A percentile compares a stretch with the other conserved stretches of the same genome.
These are phyloP conservation scores for Enteromius afrohamiltoni DNA, from an alignment of 2,797 vertebrate genomes.

Conservation along the genomic window DNA sequence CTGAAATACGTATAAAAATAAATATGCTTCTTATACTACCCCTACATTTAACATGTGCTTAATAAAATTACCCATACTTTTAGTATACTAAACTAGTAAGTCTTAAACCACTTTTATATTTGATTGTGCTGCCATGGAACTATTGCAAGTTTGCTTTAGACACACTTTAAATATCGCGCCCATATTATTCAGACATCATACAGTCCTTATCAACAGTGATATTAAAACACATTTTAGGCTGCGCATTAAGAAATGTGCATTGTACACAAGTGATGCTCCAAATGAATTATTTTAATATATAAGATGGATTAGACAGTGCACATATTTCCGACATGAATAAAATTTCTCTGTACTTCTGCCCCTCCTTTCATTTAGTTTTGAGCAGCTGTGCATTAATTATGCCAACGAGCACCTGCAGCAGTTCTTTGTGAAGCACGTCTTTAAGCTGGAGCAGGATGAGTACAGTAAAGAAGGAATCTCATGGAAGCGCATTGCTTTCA, in stretches of 20 bases:
- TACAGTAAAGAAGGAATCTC: conserved; percentile 83
- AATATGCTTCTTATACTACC: neutral
- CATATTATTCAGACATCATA: neutral
- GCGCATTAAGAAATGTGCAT: neutral
- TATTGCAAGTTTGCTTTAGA: neutral
- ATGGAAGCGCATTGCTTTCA: conserved; percentile 86
- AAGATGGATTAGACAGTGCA: neutral
- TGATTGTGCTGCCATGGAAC: neutral
- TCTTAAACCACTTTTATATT: neutral
- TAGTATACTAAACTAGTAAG: neutral
- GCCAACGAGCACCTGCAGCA: conserved; percentile 97
- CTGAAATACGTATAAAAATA: neutral
- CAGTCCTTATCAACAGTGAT: neutral
- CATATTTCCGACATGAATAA: neutral
- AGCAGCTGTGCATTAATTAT: conserved; percentile 96
- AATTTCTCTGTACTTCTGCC: neutral
- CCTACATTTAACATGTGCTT: neutral
- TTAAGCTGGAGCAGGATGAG: conserved; percentile 92
- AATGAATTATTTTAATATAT: neutral
- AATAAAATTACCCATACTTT: neutral
- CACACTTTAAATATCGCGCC: neutral
- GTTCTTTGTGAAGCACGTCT: conserved; percentile 91
- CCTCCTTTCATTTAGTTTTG: conserved; percentile 80
- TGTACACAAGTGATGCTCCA: neutral
- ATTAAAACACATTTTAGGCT: neutral